Base-by-base conservation (phyloP, 2,797 vertebrate species). In the Onychomys torridus region DNA sequence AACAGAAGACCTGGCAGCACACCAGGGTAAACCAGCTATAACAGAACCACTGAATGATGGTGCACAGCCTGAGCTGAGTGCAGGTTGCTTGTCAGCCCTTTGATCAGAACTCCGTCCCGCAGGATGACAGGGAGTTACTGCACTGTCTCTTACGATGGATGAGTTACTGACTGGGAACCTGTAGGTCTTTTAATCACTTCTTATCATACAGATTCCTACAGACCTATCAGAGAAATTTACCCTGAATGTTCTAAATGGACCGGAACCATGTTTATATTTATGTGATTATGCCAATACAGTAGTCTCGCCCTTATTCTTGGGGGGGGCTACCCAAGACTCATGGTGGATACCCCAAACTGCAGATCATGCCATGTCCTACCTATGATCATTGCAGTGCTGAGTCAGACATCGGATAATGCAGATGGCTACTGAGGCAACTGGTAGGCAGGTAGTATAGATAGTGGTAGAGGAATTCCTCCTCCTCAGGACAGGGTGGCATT, bases 11-110 rank as follows among this genome's bases (percentile, higher is more conserved):
- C 29, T 96, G 67, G 27, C 37, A 43, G 21, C 59, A 81, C 1
- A 8, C 63, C 37, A 25, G 27, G 71, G 57, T 34, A 76, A 84
- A 23, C 6, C 13, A 85, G 34, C 59, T 83, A 16, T 87, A 71
- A 10, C 85, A 67, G 67, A 77, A 85, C 55, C 52, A 89, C 57
- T 97, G 52, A 67, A 43, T 78, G 37, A 85, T 55, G 55, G 59
- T 11, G 34, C 11, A 46, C 0, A 90, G 63, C n/a, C 14, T 32
- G 40, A 71, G 29, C 11, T 11, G 55, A 43, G 14, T 84, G 12
- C 14, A 81, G 65, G 34, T 76, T 92, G 55, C 46, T 57, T 92
- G 55, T 17, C 83, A 69, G 14, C n/a, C 13, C 83, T 67, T 86
- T 84, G 27, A 57, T 63, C 55, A 43, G 17, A 93, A 23, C 34